Percentiles rank a stretch among this genome's conserved stretches.
phyloP scores from a whole-genome alignment of 2,888 invertebrate species.

The Chorisops tibialis region DNA sequence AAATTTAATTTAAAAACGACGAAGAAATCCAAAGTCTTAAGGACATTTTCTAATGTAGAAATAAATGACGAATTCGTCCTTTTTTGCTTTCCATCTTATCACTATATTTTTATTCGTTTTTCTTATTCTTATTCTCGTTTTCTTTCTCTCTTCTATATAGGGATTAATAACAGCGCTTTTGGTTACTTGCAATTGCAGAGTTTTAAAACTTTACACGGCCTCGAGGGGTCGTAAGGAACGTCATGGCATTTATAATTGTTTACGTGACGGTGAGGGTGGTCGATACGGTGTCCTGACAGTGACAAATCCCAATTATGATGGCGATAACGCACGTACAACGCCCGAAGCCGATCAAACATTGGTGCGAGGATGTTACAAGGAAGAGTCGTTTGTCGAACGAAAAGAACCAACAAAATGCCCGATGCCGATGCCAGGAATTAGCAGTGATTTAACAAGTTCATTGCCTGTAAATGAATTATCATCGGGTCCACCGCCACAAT shows the following conservation, averaged over 20 bases:
- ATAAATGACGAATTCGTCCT: too few species aligned
- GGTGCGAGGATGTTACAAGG: constrained; percentile 36
- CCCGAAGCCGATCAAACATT: constrained; percentile 32
- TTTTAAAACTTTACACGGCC: constrained; percentile 40
- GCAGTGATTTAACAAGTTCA: constrained; percentile 37
- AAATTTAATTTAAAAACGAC: constrained; percentile 20
- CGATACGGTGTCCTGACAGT: constrained; percentile 40
- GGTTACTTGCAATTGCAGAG: constrained; percentile 62
- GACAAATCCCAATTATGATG: constrained; percentile 40
- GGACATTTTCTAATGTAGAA: too few species aligned
- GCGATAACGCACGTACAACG: constrained; percentile 27
- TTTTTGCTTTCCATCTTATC: neutral
- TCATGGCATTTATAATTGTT: constrained; percentile 38
- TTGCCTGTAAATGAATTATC: constrained; percentile 36
- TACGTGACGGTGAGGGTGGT: constrained; percentile 39
- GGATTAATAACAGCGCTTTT: constrained; percentile 62
- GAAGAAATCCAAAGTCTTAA: neutral
- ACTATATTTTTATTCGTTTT: neutral
- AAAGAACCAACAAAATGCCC: constrained; percentile 28
- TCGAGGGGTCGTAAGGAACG: constrained; percentile 37
- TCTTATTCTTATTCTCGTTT: neutral
- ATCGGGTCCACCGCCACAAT: constrained; percentile 36
- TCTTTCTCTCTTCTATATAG: constrained; percentile 44
- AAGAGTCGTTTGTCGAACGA: constrained; percentile 37
- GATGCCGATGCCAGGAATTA: constrained; percentile 12